Base-by-base conservation (phyloP, 2,888 invertebrate species). In the Lasioglossum vierecki region DNA sequence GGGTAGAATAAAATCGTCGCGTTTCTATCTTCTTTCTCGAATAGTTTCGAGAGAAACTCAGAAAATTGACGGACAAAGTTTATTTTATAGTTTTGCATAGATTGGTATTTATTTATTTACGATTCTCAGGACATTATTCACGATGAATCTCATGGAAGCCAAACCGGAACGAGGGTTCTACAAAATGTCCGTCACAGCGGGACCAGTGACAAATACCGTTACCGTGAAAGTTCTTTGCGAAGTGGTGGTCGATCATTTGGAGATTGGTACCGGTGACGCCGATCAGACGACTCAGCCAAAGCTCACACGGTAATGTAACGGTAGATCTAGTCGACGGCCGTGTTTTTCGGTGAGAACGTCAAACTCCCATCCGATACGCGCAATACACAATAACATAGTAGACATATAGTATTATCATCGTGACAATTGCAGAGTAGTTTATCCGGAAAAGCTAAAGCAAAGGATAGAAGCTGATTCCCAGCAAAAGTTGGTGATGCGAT, bases 91-190 rank as follows among this genome's bases (percentile, higher is more conserved):
- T 46, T 22, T 72, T 0, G 0, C 15, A 26, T 44, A 44, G 2
- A 22, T 49, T 26, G 9, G 11, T 44, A 30, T 26, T 22, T 11
- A n/a, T n/a, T 57, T 41, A 49, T 63, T 85, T 41, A 86, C n/a
- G n/a, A n/a, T 41, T 11, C 41, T 39, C 13, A 97, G 97, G 26
- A 97, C 97, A 0, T 96, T 97, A 76, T 99, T 97, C 94, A 96
- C 97, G 73, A 96, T 98, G 74, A 97, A 98, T 92, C 95, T 99
- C 35, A 96, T 97, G 95, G 96, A 97, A 90, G 96, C 96, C 78
- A 98, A 98, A 92, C 97, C 98, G 26, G 97, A 97, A 35, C 97
- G 98, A 86, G 99, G 99, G 46, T 96, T 98, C 93, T 99, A 99
- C 95, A 97, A 97, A 91, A 96, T 98, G 11, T 97, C 97, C 0